These are phyloP conservation scores for Mus minutoides DNA, from an alignment of 2,797 vertebrate species.

Conservation along the genomic window DNA sequence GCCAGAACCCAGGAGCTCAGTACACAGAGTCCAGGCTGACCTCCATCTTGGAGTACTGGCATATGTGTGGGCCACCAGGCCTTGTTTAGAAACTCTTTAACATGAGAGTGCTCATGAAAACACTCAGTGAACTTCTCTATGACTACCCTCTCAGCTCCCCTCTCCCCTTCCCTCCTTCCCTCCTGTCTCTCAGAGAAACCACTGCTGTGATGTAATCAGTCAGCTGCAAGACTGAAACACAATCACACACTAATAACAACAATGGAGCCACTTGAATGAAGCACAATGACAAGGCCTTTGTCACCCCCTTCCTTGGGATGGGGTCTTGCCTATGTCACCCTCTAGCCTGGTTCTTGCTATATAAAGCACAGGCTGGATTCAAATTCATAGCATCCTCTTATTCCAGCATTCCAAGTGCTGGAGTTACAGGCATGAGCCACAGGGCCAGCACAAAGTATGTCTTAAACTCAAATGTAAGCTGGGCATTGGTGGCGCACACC, in stretches of 20 bases:
- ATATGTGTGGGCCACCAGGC: not conserved
- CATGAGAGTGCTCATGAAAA: not conserved
- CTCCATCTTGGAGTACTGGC: not conserved
- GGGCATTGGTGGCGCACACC: too few relatives aligned
- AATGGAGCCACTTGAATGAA: not conserved
- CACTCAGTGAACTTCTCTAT: not conserved
- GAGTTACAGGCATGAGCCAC: not conserved
- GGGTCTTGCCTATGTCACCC: not conserved
- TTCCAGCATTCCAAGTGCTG: not conserved
- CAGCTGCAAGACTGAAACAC: not conserved
- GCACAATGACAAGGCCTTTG: not conserved
- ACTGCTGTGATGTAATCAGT: not conserved
- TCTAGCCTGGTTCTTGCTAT: not conserved
- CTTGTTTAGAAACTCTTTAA: not conserved
- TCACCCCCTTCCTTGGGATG: too few relatives aligned
- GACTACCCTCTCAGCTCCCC: not conserved
- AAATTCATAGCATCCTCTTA: not conserved
- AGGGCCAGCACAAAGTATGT: not conserved
- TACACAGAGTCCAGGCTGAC: too few relatives aligned
- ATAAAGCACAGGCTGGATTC: not conserved
- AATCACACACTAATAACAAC: not conserved
- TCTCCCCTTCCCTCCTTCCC: too few relatives aligned
- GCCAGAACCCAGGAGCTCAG: not conserved
- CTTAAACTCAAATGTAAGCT: not conserved
- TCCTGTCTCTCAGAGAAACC: not conserved